phyloP scores from a whole-genome alignment of 2,797 vertebrate species.

The Diplodus puntazzo region DNA sequence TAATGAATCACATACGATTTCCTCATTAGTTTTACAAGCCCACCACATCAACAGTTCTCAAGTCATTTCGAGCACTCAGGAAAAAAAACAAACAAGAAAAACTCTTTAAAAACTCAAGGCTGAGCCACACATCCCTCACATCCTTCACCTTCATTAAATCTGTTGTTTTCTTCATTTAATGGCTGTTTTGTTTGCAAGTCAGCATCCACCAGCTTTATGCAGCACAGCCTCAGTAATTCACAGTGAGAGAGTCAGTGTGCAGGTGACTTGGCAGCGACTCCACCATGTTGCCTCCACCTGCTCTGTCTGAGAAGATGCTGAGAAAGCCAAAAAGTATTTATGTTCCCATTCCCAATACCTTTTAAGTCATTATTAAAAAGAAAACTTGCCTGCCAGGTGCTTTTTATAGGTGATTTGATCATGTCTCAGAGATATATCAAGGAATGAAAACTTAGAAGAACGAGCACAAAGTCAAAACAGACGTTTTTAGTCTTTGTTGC shows the following conservation, averaged over 20 bases:
- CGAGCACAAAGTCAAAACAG: background rate
- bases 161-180: conserved; percentile 14
- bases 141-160: conserved; percentile 5
- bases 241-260: conserved; percentile 5
- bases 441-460: background rate
- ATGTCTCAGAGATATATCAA: background rate
- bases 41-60: background rate
- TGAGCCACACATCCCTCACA: background rate
- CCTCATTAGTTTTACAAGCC: background rate
- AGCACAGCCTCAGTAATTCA: background rate
- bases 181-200: conserved; percentile 10
- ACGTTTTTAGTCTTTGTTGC: background rate
- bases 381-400: background rate
- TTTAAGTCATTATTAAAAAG: conserved; percentile 14
- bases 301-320: conserved; percentile 10
- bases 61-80: background rate
- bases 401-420: background rate
- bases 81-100: background rate
- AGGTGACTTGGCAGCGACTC: conserved; percentile 62
- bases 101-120: background rate
- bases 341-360: background rate
- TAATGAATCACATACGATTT: conserved; percentile 2
- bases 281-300: conserved; percentile 59
- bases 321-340: conserved; percentile 34
- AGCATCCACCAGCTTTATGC: background rate